Evolutionary conservation across 2,113 vertebrate species (phyloP), one percentile per base, ranked within the genome.

Genomic region (Meriones unguiculatus): DNA sequence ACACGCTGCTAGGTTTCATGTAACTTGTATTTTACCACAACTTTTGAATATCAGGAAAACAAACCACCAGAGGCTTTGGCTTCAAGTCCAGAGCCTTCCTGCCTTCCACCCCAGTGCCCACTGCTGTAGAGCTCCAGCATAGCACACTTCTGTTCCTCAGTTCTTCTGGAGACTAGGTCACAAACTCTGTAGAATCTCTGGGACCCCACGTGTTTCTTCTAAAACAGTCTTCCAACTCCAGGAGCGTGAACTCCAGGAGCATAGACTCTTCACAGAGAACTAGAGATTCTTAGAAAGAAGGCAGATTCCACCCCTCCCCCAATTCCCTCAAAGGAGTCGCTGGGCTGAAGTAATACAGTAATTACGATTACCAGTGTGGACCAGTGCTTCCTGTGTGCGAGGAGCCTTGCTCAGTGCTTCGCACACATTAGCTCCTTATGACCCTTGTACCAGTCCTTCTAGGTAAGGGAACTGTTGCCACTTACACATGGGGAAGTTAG

Each of bases 211-310:
- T 64, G 20, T 22, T 80, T 92, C 57, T 92, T n/a, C 85, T 35
- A 70, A 59, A 65, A 9, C 50, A 30, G 73, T 70, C n/a, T 94
- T 95, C 75, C 38, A 57, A 25, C 73, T 89, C n/a, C n/a, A n/a
- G n/a, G n/a, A 85, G 64, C 50, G n/a, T 17, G n/a, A 75, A 89
- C 50, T 82, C 65, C 15, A 46, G 90, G 65, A 35, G 87, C 30
- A 78, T 41, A 30, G 69, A 28, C n/a, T 76, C 85, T 93, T 77
- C 87, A 41, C n/a, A 78, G 46, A 67, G 32, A 88, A 12, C 25
- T 28, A 59, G 64, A 22, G 69, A 84, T 95, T 96, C 80, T 87
- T 95, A 28, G 77, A 93, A 91, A 96, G 91, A 75, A 75, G 62
- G 35, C 69, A 87, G 75, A 75, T 69, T 1, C 11, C 76, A 2